Evolutionary conservation across 2,888 invertebrate genomes (phyloP).

Genomic region (Dicranocentrus wangi): DNA sequence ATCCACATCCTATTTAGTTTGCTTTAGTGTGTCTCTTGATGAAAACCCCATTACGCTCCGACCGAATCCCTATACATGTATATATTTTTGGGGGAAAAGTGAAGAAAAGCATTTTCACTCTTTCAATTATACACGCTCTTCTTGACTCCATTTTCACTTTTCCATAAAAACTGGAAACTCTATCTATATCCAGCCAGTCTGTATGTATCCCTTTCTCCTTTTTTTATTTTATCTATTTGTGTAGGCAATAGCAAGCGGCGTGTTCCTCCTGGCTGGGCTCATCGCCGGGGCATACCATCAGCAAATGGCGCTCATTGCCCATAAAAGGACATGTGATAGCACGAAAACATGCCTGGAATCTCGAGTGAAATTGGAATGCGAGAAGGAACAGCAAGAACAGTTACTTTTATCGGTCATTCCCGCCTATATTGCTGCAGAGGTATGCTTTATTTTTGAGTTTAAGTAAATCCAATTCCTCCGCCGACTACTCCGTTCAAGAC

Average conservation of each 20-base stretch:
- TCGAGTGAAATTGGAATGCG: slow-evolving; percentile 91
- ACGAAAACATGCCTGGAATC: too few species aligned
- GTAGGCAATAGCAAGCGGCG: slow-evolving; percentile 85
- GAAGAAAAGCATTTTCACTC: too few species aligned
- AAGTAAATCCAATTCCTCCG: background rate
- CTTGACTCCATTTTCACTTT: too few species aligned
- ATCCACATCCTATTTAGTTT: too few species aligned
- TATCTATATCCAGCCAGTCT: too few species aligned
- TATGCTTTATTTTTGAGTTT: background rate
- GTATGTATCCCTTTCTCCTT: slow-evolving; percentile 16
- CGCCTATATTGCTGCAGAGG: slow-evolving; percentile 80
- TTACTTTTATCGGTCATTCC: slow-evolving; percentile 93
- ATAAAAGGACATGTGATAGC: slow-evolving; percentile 90
- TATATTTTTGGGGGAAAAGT: background rate
- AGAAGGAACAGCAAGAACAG: slow-evolving; percentile 94
- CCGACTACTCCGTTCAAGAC: background rate
- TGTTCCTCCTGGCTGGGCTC: slow-evolving; percentile 85
- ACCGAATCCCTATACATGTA: too few species aligned
- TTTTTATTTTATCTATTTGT: slow-evolving; percentile 72
- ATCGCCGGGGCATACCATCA: slow-evolving; percentile 91
- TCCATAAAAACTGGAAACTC: too few species aligned
- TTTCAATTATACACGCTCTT: too few species aligned
- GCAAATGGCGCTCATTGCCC: slow-evolving; percentile 89
- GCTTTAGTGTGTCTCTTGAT: too few species aligned
- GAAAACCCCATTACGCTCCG: too few species aligned